Evolutionary conservation across 37 sponge, comb jelly and placozoan genomes (phyloP), one percentile per base, ranked within the genome.

Genomic region (Oopsacas minuta): DNA sequence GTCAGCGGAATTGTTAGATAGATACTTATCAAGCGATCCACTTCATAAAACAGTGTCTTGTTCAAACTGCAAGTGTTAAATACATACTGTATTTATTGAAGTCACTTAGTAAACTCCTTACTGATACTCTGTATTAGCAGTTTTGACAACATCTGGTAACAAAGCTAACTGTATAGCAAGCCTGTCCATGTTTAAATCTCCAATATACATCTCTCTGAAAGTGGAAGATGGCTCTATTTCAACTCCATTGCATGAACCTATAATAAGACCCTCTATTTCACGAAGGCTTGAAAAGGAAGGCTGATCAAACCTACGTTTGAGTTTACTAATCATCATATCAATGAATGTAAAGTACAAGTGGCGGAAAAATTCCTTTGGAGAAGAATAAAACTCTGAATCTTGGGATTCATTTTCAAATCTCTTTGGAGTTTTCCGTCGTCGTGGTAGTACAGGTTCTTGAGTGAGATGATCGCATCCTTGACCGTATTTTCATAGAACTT

Each of bases 291-390:
- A 38, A 82, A 82, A 82, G 17, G 83, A 25, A 30, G 38, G 36
- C 39, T 90, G 91, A 1, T 90, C 86, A 83, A 87, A 85, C 36
- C 88, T 20, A 32, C 81, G 23, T 36, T 42, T 39, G 39, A 90
- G 7, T 85, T 90, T 87, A 81, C 39, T 46, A 22, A 35, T 51
- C n/a, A 87, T 36, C 17, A 83, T 52, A 22, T 86, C 89, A 35
- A 83, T 46, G n/a, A 81, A 86, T 83, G 86, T 82, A 52, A 37
- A 86, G 32, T 86, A 86, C 81, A 38, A 23, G 22, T 83, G 81
- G 10, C 82, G 52, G 38, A 83, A 86, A 39, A 83, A 83, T 83
- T 84, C 83, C 53, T 83, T 83, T 84, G 53, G 49, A 39, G 87
- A 83, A 23, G 39, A 30, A 87, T 35, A n/a, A n/a, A 83, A 10